Conservation (phyloP, 2,888 invertebrate species). For the Meloe dianella region DNA sequence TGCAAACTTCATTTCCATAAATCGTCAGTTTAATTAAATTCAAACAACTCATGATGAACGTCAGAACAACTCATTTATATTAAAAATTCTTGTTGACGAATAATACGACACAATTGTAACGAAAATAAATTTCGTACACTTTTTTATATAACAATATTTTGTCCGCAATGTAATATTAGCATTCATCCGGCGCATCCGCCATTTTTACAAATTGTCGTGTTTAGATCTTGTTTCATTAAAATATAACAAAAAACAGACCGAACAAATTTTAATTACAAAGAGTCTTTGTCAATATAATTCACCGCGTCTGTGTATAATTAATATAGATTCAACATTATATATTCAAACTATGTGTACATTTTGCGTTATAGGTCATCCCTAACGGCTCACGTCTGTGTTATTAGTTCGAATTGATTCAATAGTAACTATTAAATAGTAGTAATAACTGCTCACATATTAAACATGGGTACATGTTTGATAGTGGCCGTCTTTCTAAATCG, state of each 20-base stretch:
- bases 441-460: background rate
- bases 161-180: background rate
- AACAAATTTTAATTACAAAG: background rate
- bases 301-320: background rate
- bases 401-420: background rate
- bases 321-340: conserved; percentile 1
- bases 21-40: too few species aligned
- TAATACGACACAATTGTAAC: too few species aligned
- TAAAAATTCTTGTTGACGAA: too few species aligned
- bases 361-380: background rate
- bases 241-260: too few species aligned
- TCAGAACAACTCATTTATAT: too few species aligned
- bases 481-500: background rate
- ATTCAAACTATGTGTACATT: background rate
- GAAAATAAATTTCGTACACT: too few species aligned
- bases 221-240: too few species aligned
- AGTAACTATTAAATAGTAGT: background rate
- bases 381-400: background rate
- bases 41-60: too few species aligned
- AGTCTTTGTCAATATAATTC: background rate
- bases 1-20: too few species aligned
- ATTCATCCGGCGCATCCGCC: background rate
- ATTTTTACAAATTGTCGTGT: background rate
- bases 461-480: background rate
- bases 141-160: too few species aligned